Evolutionary conservation across 2,888 invertebrate species (phyloP), one percentile per base, ranked within the genome.

Genomic region (Zonitis immaculata): DNA sequence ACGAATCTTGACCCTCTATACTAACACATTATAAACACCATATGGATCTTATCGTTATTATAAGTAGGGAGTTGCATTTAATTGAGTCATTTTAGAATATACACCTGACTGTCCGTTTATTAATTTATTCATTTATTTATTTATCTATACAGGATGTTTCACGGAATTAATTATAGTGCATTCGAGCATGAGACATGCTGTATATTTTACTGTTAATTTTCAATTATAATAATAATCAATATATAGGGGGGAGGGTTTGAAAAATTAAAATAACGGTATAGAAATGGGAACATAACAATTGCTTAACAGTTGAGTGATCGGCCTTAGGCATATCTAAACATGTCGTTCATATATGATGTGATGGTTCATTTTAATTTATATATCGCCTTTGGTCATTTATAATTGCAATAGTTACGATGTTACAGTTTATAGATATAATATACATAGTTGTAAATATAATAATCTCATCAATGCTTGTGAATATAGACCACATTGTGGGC

Each of bases 311-410:
- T 47, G 51, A 54, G 25, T 39, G 47, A 44, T 51, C 42, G 4
- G 47, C 56, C 48, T 9, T 16, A 35, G 55, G 56, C 56, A 28
- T 39, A 42, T 27, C 35, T 49, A 56, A 56, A 56, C 56, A 56
- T 56, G 49, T 52, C 55, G 51, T 50, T 32, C 48, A 43, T 52
- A 52, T 47, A 56, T 52, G 51, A 52, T 52, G 52, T 43, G 49
- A 49, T 52, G 56, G 52, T 56, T 52, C 56, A 56, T 56, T 56
- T 56, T 56, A 56, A 56, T 56, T 52, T 42, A n/a, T n/a, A n/a
- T n/a, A 44, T 27, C 27, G 44, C 56, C 49, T 39, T 11, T 8
- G 49, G 56, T 44, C 46, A 30, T 49, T 56, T 56, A 52, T 56
- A 56, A 56, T 56, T 56, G 56, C 52, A 47, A 49, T 56, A 49